A percentile compares a stretch with the other conserved stretches of the same genome.
Conservation (phyloP, 2,113 vertebrate genomes). For the Australoheros scitulus region DNA sequence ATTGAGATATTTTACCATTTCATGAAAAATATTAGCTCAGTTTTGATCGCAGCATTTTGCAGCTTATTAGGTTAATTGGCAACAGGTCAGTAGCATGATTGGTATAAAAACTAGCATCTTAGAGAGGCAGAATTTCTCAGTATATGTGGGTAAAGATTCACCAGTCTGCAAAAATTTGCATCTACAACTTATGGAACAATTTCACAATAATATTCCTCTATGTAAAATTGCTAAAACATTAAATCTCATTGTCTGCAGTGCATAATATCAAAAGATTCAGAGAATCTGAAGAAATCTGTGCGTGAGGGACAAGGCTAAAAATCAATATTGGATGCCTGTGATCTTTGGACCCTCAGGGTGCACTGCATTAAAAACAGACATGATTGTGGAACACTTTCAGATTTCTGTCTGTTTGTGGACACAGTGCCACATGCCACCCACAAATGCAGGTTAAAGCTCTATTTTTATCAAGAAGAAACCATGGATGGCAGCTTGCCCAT, state of each 20-base stretch:
- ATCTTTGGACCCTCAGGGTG: background rate
- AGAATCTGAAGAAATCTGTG: background rate
- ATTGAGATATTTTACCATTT: background rate
- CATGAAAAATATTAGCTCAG: background rate
- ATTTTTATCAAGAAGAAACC: background rate
- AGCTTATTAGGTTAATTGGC: no score
- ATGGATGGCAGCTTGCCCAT: background rate
- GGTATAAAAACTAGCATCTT: background rate
- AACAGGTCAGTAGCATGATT: no score
- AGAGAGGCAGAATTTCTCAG: background rate
- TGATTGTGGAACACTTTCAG: background rate
- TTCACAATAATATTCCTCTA: background rate
- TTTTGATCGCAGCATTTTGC: no score
- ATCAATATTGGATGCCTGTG: background rate
- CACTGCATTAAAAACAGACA: background rate
- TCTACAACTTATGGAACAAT: background rate
- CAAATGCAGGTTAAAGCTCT: no score
- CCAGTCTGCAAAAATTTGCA: background rate
- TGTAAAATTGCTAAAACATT: background rate
- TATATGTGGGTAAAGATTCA: background rate
- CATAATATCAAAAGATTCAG: background rate
- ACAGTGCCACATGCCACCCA: no score
- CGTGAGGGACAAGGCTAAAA: background rate
- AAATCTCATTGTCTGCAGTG: background rate
- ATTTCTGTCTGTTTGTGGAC: no score